These are phyloP conservation scores for Magallana angulata DNA, from an alignment of 1,140 invertebrate species.

Conservation along the genomic window DNA sequence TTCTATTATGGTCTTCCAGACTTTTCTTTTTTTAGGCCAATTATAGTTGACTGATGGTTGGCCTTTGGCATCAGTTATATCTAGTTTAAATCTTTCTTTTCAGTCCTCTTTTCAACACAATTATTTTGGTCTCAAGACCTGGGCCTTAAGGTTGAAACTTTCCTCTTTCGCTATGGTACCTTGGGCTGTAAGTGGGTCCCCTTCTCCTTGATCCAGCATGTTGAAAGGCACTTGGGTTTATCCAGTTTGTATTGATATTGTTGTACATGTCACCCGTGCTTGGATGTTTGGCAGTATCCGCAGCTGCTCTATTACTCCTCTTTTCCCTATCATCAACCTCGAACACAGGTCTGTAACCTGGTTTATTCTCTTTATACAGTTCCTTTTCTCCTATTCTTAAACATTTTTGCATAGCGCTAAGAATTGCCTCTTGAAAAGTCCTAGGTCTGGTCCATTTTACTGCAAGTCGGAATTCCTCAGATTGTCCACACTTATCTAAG, in stretches of 20 bases:
- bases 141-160: not conserved
- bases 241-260: not conserved
- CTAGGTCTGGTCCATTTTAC: constrained; percentile 55
- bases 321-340: constrained; percentile 3
- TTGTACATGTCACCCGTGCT: not conserved
- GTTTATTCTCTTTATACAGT: not conserved
- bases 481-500: constrained; percentile 54
- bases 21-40: not conserved
- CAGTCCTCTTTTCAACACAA: not conserved
- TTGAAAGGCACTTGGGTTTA: not conserved
- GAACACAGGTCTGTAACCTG: not conserved
- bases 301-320: not conserved
- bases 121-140: not conserved
- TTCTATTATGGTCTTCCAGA: not conserved
- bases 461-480: constrained; percentile 54
- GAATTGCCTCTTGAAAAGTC: constrained; percentile 44
- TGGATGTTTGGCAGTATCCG: not conserved
- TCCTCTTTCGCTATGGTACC: not conserved
- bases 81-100: constrained; percentile 37
- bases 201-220: not conserved
- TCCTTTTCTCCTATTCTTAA: constrained; percentile 46
- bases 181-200: not conserved
- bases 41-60: not conserved
- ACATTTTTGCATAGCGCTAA: constrained; percentile 57
- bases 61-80: constrained; percentile 29